A percentile compares a stretch with the other conserved stretches of the same genome.
Evolutionary conservation across 2,888 invertebrate species (phyloP).

Genomic region (Ectobius pallidus): DNA sequence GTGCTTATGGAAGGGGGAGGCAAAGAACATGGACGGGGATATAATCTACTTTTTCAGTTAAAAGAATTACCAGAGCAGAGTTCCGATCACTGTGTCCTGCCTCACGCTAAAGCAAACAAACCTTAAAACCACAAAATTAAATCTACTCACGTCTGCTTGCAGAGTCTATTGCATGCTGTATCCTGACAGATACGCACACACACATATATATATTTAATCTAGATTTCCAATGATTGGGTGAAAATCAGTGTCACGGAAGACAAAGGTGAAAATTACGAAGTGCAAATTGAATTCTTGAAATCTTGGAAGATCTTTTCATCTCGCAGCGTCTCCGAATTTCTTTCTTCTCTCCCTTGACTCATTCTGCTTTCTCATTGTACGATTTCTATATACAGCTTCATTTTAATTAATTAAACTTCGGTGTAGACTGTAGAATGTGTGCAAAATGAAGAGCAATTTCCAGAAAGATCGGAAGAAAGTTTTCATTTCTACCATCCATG

Average conservation of each 20-base stretch:
- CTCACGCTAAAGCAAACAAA: not conserved
- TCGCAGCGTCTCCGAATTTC: not conserved
- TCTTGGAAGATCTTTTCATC: not conserved
- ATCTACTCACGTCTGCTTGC: no score
- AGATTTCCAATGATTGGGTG: not conserved
- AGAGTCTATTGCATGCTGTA: no score
- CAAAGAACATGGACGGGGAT: not conserved
- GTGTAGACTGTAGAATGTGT: not conserved
- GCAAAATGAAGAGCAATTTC: constrained; percentile 9
- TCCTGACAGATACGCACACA: not conserved
- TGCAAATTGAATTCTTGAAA: constrained; percentile 27
- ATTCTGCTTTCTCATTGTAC: not conserved
- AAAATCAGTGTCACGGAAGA: constrained; percentile 28
- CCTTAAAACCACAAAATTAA: not conserved
- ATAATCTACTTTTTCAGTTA: no score
- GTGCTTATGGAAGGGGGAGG: constrained; percentile 17
- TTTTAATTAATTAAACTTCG: constrained; percentile 41
- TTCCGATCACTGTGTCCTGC: not conserved
- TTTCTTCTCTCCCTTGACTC: not conserved
- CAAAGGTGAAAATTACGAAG: constrained; percentile 15
- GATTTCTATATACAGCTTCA: constrained; percentile 28
- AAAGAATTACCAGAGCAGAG: no score
- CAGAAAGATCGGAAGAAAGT: constrained; percentile 18
- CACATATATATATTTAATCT: not conserved
- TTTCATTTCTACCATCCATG: not conserved